A percentile compares a stretch with the other conserved stretches of the same genome.
These are phyloP conservation scores for Bubo scandiacus DNA, from an alignment of 2,113 vertebrate genomes.

Conservation along the genomic window DNA sequence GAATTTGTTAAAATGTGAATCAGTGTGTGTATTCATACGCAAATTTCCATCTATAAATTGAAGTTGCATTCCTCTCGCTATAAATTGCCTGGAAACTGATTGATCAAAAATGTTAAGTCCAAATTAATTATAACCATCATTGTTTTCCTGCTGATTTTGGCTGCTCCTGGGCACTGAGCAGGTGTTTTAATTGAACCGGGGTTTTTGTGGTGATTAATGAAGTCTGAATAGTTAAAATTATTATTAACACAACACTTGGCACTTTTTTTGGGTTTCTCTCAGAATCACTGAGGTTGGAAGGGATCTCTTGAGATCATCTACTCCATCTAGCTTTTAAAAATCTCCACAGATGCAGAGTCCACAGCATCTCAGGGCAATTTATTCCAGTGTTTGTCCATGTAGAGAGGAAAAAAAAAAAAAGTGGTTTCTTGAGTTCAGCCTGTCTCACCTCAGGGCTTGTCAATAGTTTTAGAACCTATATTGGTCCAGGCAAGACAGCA, in stretches of 20 bases:
- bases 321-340: background rate
- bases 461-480: background rate
- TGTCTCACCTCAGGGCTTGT: background rate
- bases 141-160: constrained; percentile 1
- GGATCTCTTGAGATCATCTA: background rate
- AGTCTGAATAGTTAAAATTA: background rate
- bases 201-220: background rate
- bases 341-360: background rate
- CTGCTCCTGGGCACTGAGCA: background rate
- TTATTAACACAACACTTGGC: background rate
- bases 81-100: background rate
- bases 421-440: background rate
- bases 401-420: background rate
- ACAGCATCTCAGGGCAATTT: background rate
- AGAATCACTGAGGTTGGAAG: background rate
- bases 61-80: background rate
- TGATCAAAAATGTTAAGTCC: background rate
- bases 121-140: background rate
- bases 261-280: background rate
- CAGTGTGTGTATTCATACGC: background rate
- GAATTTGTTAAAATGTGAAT: background rate
- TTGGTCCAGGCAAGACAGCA: background rate
- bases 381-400: background rate
- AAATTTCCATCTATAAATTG: background rate
- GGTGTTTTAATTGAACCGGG: background rate